Base-by-base conservation (phyloP, 2,888 invertebrate species). In the Hofmannophila pseudospretella region DNA sequence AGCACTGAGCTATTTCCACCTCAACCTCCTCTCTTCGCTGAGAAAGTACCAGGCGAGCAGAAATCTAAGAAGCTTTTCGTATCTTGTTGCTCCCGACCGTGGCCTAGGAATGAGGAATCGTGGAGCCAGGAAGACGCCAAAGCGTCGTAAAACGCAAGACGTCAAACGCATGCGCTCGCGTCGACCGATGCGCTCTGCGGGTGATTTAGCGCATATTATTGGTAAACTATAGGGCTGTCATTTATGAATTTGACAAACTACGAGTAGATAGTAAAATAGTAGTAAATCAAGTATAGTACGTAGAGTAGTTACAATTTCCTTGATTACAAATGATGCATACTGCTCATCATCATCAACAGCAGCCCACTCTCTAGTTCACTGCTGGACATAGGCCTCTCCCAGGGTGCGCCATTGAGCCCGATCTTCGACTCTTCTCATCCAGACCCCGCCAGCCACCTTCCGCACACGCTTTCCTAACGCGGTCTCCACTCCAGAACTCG, bases 171-270 rank as follows among this genome's bases (percentile, higher is more conserved):
- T 40, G 42, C 39, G 37, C 22, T n/a, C n/a, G 8, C 23, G 23
- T n/a, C 23, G 23, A 22, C 23, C 38, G 36, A 39, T 47, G 51
- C 49, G 57, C 80, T 78, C 71, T 66, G 80, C 77, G 80, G 80
- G 80, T 81, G 80, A 82, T 78, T 80, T 76, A 69, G 61, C 70
- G 62, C 49, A 59, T 65, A 67, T 72, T 73, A 72, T 69, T 63
- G 54, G 57, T 61, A 45, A 52, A 58, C 52, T 49, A 46, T 58
- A 79, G 77, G 79, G 78, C 36, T 78, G 65, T 41, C 14, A 29
- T 14, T 12, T 28, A 12, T 12, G 12, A 16, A 16, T 16, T 16
- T 16, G 5, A 31, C 19, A n/a, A n/a, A n/a, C n/a, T n/a, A n/a
- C n/a, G n/a, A n/a, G n/a, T n/a, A n/a, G n/a, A n/a, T n/a, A n/a